phyloP scores from a whole-genome alignment of 2,888 invertebrate species.

The Seira ritae region DNA sequence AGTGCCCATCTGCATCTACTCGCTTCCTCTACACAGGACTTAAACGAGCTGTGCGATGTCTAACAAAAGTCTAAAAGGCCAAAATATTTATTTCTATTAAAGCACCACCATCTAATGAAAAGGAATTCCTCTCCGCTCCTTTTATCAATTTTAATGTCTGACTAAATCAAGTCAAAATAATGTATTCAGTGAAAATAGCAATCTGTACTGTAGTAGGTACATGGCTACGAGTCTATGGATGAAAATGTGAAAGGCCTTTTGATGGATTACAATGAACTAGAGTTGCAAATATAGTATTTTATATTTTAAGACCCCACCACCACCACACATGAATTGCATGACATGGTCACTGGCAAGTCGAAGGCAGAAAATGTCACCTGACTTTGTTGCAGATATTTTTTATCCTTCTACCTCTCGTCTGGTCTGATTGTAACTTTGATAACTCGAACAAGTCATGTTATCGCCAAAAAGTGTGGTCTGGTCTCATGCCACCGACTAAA shows the following conservation, averaged over 20 bases:
- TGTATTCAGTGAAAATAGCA: too few relatives aligned
- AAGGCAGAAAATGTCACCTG: not conserved
- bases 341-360: not conserved
- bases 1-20: slow-evolving; percentile 2
- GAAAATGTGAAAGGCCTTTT: too few relatives aligned
- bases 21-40: too few relatives aligned
- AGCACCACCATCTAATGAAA: not conserved
- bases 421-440: not conserved
- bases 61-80: not conserved
- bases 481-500: not conserved
- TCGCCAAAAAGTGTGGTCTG: slow-evolving; percentile 2
- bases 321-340: not conserved
- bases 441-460: slow-evolving; percentile 1
- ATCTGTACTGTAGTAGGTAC: too few relatives aligned
- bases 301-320: too few relatives aligned
- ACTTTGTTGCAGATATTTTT: slow-evolving; percentile 1
- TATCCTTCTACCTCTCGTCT: not conserved
- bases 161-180: too few relatives aligned
- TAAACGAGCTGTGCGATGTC: too few relatives aligned
- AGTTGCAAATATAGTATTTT: not conserved
- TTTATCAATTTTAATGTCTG: too few relatives aligned
- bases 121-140: not conserved
- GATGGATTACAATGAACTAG: not conserved
- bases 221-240: too few relatives aligned
- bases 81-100: not conserved